Base-by-base conservation (phyloP, 2,797 vertebrate genomes). In the Gobionotothen gibberifrons region DNA sequence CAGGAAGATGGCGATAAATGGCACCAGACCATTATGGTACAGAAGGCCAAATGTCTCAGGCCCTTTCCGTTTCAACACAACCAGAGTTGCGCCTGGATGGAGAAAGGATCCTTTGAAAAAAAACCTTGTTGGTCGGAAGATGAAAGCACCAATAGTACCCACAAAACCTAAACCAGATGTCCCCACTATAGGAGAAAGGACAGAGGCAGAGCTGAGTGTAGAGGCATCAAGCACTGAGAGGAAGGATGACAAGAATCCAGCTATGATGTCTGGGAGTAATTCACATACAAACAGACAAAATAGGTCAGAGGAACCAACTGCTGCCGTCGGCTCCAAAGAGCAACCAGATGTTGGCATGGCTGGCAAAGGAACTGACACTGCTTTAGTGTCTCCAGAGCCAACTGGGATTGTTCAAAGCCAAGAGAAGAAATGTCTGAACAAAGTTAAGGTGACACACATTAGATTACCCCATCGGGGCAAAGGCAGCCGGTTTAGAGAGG, bases 391-490 rank as follows among this genome's bases (percentile, higher is more conserved):
- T 60, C n/a, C 62, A 16, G 69, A 63, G 58, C 83, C 70, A 78
- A 77, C 36, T 39, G 63, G 42, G 19, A 56, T 57, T 3, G 11
- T 40, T 67, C 57, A 17, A 39, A 76, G 69, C 58, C 78, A 83
- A 47, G 79, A 87, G 22, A 90, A 83, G 65, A 92, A 90, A 76
- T 94, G 92, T 70, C 9, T 90, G 48, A 90, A 93, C 58, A 93
- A 87, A 80, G 54, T 93, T 13, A 87, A 83, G 82, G 77, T 92
- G 66, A 88, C 87, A 48, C 87, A 91, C 62, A 29, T 78, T 32
- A 86, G 67, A 81, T 66, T 91, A 4, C 74, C 80, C 11, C 63
- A 44, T 9, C 77, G 65, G 67, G 85, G 81, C 43, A 63, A 13
- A 72, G 57, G 46, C 44, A 70, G 68, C 0, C 82, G 81, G 1